Conservation (phyloP, 2,797 vertebrate species). For the Rhabdophis nuchalis region DNA sequence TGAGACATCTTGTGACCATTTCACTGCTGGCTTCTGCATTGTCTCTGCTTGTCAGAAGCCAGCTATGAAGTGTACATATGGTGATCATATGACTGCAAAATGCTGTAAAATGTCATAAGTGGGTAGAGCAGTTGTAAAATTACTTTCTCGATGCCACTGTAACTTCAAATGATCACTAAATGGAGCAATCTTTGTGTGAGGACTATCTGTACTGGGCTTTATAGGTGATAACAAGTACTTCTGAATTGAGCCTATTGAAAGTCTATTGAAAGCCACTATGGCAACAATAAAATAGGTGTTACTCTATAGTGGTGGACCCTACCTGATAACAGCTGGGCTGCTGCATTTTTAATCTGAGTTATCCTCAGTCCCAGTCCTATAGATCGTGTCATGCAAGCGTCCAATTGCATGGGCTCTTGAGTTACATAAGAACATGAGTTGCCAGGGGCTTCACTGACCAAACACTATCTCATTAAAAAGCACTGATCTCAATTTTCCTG, state of each 20-base stretch:
- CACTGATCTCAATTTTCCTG: background rate
- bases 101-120: background rate
- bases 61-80: background rate
- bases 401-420: background rate
- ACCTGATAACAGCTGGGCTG: background rate
- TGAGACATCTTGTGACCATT: background rate
- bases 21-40: background rate
- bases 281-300: background rate
- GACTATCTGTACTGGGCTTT: background rate
- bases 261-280: background rate
- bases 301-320: background rate
- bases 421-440: background rate
- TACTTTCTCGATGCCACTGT: background rate
- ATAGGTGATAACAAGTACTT: background rate
- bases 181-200: background rate
- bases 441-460: background rate
- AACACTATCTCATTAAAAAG: background rate
- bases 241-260: background rate
- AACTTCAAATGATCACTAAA: background rate
- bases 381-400: background rate
- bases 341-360: background rate
- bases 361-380: background rate
- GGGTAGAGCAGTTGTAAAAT: background rate
- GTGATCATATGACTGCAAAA: background rate
- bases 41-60: background rate